Percentiles rank a stretch among this genome's conserved stretches.
These are phyloP conservation scores for Antennarius maculatus DNA, from an alignment of 2,797 vertebrate species.

Conservation along the genomic window DNA sequence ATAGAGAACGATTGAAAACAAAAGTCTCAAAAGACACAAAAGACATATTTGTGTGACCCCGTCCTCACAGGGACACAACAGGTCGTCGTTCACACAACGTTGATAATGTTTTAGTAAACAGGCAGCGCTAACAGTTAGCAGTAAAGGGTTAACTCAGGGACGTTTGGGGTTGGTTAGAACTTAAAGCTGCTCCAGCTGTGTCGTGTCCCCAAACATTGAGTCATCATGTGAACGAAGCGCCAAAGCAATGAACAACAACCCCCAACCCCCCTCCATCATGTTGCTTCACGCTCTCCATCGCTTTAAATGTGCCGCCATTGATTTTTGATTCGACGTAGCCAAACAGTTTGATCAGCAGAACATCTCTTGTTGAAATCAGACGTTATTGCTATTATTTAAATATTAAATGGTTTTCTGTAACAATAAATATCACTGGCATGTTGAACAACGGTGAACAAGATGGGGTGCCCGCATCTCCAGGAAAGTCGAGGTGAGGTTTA, in stretches of 20 bases:
- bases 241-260: conserved; percentile 14
- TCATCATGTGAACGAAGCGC: conserved; percentile 41
- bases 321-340: conserved; percentile 42
- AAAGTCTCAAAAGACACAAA: not conserved
- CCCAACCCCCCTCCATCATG: conserved; percentile 9
- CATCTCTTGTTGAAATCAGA: conserved; percentile 2
- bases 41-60: conserved; percentile 15
- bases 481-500: no score
- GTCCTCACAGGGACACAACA: conserved; percentile 26
- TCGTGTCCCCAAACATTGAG: conserved; percentile 64
- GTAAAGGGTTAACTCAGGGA: conserved; percentile 39
- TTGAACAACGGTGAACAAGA: no score
- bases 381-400: no score
- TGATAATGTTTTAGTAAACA: conserved; percentile 44
- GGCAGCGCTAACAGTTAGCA: conserved; percentile 50
- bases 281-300: conserved; percentile 26
- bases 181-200: conserved; percentile 66
- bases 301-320: conserved; percentile 56
- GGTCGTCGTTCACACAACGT: conserved; percentile 42
- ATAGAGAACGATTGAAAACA: not conserved
- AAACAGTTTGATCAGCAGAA: conserved; percentile 9
- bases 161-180: conserved; percentile 43
- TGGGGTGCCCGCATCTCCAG: no score
- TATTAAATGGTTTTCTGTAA: no score
- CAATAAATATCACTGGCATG: no score